phyloP scores from a whole-genome alignment of 2,888 invertebrate species.

The Limnephilus lunatus region DNA sequence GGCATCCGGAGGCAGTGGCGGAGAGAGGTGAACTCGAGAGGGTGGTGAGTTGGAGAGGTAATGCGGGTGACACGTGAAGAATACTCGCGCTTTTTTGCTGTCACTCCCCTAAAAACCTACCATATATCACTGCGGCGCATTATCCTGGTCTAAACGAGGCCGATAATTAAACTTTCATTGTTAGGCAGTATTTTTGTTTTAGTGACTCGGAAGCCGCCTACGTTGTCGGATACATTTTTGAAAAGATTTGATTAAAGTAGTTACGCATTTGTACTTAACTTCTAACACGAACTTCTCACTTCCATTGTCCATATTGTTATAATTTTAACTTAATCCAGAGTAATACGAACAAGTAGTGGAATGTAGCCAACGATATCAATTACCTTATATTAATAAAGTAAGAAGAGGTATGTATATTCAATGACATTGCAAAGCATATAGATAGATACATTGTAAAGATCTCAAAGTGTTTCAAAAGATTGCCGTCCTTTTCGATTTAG shows the following conservation, averaged over 20 bases:
- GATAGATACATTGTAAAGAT: too few species aligned
- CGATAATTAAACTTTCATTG: background rate
- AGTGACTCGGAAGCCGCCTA: background rate
- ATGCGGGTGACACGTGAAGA: conserved; percentile 22
- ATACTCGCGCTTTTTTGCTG: conserved; percentile 21
- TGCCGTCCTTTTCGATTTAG: too few species aligned
- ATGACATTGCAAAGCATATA: too few species aligned
- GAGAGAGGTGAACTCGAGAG: background rate
- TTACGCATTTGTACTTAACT: too few species aligned
- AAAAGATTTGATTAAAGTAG: background rate
- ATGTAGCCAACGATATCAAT: too few species aligned
- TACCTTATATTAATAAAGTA: too few species aligned
- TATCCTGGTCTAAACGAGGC: background rate
- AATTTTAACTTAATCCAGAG: too few species aligned
- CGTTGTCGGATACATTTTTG: background rate
- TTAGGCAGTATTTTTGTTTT: background rate
- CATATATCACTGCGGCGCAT: background rate
- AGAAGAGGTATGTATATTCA: too few species aligned
- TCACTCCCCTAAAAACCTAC: background rate
- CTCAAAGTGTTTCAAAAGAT: too few species aligned
- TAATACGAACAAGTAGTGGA: too few species aligned
- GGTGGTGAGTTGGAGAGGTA: background rate
- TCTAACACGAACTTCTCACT: too few species aligned
- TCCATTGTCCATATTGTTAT: too few species aligned
- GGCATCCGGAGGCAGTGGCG: background rate